A percentile compares a stretch with the other conserved stretches of the same genome.
These are phyloP conservation scores for Pan troglodytes DNA, from an alignment of 2,113 vertebrate species.

Conservation along the genomic window NHGRI_mPanTro3-v2.1_pri NC_072413.2:25612501-25613000, in stretches of 20 bases:
- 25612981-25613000: background rate
- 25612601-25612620: background rate
- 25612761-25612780: background rate
- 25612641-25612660: background rate
- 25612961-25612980: background rate
- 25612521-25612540: background rate
- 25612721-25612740: background rate
- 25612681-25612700: background rate
- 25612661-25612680: background rate
- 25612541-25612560: background rate
- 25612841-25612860: background rate
- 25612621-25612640: background rate
- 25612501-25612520: background rate
- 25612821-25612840: background rate
- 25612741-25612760: background rate
- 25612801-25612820: background rate
- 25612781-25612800: background rate
- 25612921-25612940: background rate
- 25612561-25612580: background rate
- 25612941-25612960: background rate
- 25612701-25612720: background rate
- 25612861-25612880: background rate
- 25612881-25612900: background rate
- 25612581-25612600: background rate
- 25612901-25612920: background rate